phyloP scores from a whole-genome alignment of 2,113 vertebrate genomes.

The Aldabrachelys gigantea region DNA sequence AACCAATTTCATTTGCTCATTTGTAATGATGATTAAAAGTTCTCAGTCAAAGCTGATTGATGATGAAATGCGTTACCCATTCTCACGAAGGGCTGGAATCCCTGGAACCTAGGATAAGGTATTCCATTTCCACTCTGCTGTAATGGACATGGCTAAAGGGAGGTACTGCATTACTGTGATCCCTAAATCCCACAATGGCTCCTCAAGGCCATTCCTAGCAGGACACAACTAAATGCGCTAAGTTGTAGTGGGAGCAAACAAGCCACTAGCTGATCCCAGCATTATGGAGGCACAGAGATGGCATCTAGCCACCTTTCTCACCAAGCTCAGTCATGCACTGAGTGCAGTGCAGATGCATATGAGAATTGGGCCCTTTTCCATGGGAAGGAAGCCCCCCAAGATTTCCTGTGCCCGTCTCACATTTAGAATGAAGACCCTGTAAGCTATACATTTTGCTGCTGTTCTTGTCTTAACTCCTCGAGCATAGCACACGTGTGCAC shows the following conservation, averaged over 20 bases:
- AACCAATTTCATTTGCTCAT: too few species aligned
- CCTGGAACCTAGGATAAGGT: too few species aligned
- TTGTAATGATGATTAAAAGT: too few species aligned
- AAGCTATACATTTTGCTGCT: neutral
- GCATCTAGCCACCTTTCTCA: neutral
- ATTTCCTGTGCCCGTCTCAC: neutral
- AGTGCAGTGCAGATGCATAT: neutral
- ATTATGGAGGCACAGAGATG: too few species aligned
- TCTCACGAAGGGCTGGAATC: too few species aligned
- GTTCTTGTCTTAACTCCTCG: neutral
- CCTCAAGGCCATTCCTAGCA: accelerated
- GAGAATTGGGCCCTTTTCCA: neutral
- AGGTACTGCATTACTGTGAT: too few species aligned
- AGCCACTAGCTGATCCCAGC: neutral
- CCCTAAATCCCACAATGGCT: neutral
- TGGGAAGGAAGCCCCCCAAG: neutral
- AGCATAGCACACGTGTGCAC: neutral
- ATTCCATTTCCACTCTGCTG: too few species aligned
- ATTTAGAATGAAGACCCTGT: neutral
- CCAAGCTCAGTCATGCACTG: neutral
- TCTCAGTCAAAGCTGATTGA: too few species aligned
- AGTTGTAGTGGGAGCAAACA: neutral
- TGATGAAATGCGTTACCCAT: too few species aligned
- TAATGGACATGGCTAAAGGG: too few species aligned
- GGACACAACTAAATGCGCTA: neutral